These are phyloP conservation scores for Leptinotarsa tumamoca DNA, from an alignment of 2,888 invertebrate species.

Conservation along the genomic window DNA sequence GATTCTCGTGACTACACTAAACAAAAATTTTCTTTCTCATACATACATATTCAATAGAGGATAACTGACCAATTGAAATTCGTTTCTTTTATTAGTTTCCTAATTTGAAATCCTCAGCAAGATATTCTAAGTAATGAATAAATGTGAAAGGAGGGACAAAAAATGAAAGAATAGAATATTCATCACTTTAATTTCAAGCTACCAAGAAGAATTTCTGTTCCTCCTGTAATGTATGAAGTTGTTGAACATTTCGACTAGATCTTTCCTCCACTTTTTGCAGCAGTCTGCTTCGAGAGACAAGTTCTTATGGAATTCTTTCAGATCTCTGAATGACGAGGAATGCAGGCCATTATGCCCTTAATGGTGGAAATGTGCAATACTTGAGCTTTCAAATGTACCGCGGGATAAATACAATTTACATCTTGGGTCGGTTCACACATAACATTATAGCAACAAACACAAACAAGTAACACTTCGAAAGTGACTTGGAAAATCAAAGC, in stretches of 20 bases:
- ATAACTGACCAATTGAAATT: too few species aligned
- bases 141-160: not conserved
- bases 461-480: constrained; percentile 2
- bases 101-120: too few species aligned
- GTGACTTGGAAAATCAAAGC: not conserved
- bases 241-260: constrained; percentile 24
- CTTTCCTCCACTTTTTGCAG: constrained; percentile 45
- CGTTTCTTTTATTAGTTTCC: too few species aligned
- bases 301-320: constrained; percentile 58
- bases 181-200: not conserved
- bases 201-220: not conserved
- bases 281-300: constrained; percentile 46
- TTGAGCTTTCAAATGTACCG: constrained; percentile 58
- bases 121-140: too few species aligned
- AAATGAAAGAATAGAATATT: not conserved
- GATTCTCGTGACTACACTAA: too few species aligned
- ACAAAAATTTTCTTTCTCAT: too few species aligned
- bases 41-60: too few species aligned
- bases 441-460: constrained; percentile 50
- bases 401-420: constrained; percentile 56
- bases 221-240: constrained; percentile 24
- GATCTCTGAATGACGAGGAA: constrained; percentile 59
- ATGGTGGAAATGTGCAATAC: constrained; percentile 59
- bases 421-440: constrained; percentile 58
- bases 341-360: constrained; percentile 57